Evolutionary conservation across 2,797 vertebrate species (phyloP), one percentile per base, ranked within the genome.

Genomic region (Notolepis coatsorum): DNA sequence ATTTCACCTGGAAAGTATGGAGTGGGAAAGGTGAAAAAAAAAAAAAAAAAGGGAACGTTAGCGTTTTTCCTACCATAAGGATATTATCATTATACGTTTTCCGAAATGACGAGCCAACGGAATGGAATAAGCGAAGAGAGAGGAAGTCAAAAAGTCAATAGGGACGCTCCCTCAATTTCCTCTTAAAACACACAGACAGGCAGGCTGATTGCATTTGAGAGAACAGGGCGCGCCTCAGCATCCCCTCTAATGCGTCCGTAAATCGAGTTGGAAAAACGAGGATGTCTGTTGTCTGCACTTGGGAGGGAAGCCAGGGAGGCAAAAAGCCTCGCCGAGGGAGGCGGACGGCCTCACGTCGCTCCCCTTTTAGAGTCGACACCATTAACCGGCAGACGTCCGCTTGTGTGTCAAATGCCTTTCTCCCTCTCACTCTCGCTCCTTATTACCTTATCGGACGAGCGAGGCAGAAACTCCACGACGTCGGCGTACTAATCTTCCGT

Each of bases 181-280:
- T 85, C 77, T 73, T 77, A 77, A 13, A 31, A 17, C 77, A 85
- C 79, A 82, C 76, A 84, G 80, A 85, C 77, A 78, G 79, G 78
- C 84, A 62, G 73, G 39, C 81, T 89, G 86, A 89, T 86, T 89
- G 82, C 79, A 85, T 91, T 88, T 82, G 82, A 84, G 85, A 50
- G 82, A 82, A 75, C 55, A 68, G 86, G 87, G 84, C 71, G 73
- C 78, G 75, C 84, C 87, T 89, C 86, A 70, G 79, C 81, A 68
- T 86, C 84, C 78, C 79, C 83, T n/a, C n/a, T 89, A 88, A 91
- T 89, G 88, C 83, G 71, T 82, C 87, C 79, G 85, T 79, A 91
- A 89, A 89, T 88, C 71, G 85, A 91, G 88, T 87, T 89, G 83
- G 84, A 88, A 84, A n/a, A 87, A 89, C 81, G 82, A 89, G 77